Conservation (phyloP, 2,888 invertebrate species). For the Panzeria rudis region DNA sequence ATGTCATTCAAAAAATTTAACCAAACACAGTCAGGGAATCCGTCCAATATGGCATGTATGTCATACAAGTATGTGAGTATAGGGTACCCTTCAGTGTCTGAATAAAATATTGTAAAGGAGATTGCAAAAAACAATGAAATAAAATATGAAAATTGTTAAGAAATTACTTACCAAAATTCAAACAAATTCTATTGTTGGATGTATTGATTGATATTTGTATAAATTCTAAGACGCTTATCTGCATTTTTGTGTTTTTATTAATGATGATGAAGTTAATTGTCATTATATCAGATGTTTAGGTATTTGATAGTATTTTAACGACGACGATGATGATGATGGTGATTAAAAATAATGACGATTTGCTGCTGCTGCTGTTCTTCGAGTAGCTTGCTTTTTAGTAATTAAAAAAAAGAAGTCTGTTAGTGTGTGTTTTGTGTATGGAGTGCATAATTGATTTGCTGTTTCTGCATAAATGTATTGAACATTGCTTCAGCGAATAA, state of each 20-base stretch:
- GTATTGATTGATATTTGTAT: constrained; percentile 20
- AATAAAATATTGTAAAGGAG: neutral
- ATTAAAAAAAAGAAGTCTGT: constrained; percentile 7
- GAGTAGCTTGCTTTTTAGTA: constrained; percentile 2
- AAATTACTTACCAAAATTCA: constrained; percentile 43
- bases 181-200: constrained; percentile 18
- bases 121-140: constrained; percentile 19
- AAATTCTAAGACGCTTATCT: constrained; percentile 33
- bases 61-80: too few relatives aligned
- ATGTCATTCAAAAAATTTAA: too few relatives aligned
- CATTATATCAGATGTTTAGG: constrained; percentile 6
- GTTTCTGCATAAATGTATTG: constrained; percentile 3
- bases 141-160: neutral
- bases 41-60: too few relatives aligned
- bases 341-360: constrained; percentile 8
- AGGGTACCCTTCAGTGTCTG: too few relatives aligned
- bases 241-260: constrained; percentile 22
- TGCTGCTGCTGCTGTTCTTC: neutral
- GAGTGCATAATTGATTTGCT: constrained; percentile 1
- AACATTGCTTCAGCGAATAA: constrained; percentile 13
- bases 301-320: constrained; percentile 1
- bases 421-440: neutral
- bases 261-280: constrained; percentile 15
- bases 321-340: constrained; percentile 17
- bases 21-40: too few relatives aligned